These are phyloP conservation scores for Drosophila mimetica DNA, from an alignment of 2,888 invertebrate genomes.

Conservation along the genomic window DNA sequence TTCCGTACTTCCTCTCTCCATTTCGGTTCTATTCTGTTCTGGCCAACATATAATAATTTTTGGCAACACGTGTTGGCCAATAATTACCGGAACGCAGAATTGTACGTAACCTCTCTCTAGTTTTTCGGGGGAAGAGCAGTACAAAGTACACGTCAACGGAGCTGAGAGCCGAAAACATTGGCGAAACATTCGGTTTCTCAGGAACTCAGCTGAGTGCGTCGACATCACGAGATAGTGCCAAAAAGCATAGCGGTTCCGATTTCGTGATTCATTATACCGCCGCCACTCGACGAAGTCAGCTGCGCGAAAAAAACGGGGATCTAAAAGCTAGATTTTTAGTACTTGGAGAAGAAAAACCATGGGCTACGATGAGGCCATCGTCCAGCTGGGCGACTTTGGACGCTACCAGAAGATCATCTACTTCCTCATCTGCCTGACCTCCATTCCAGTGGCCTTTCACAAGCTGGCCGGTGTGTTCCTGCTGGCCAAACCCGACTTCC, in stretches of 20 bases:
- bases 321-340: background rate
- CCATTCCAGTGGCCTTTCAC: constrained; percentile 90
- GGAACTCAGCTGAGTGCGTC: constrained; percentile 9
- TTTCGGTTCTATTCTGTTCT: too few species aligned
- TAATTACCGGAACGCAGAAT: constrained; percentile 35
- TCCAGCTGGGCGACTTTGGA: constrained; percentile 89
- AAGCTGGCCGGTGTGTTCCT: constrained; percentile 90
- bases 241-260: constrained; percentile 21
- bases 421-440: constrained; percentile 88
- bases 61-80: constrained; percentile 45
- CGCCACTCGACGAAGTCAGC: constrained; percentile 17
- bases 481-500: constrained; percentile 87
- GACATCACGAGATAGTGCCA: constrained; percentile 44
- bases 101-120: constrained; percentile 6
- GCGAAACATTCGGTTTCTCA: background rate
- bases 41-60: constrained; percentile 24
- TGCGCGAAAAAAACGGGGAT: constrained; percentile 7
- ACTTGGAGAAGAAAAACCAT: too few species aligned
- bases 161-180: constrained; percentile 1
- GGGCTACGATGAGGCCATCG: constrained; percentile 90
- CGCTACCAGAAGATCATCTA: constrained; percentile 89
- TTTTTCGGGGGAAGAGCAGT: constrained; percentile 6
- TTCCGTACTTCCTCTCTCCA: constrained; percentile 8
- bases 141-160: constrained; percentile 55
- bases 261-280: constrained; percentile 33